Evolutionary conservation across 2,797 vertebrate genomes (phyloP).

Genomic region (Spondyliosoma cantharus): DNA sequence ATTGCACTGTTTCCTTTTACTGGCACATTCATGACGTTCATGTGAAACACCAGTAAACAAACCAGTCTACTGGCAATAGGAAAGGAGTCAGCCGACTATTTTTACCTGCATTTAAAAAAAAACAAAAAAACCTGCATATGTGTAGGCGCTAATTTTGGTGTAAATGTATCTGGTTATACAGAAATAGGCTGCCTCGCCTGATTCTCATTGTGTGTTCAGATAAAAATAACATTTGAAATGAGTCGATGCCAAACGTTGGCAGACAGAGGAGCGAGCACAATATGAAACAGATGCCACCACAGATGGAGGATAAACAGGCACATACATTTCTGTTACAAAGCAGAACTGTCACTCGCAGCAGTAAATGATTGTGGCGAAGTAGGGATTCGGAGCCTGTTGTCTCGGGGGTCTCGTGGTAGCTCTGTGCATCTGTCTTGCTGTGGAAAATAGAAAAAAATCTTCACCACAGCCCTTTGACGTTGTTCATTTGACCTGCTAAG

Average conservation of each 20-base stretch:
- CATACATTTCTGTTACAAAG: slow-evolving; percentile 78
- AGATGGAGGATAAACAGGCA: slow-evolving; percentile 81
- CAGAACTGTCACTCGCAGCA: slow-evolving; percentile 71
- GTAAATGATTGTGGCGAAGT: slow-evolving; percentile 69
- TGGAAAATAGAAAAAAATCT: slow-evolving; percentile 35
- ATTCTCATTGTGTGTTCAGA: slow-evolving; percentile 47
- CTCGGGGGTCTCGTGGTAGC: slow-evolving; percentile 40
- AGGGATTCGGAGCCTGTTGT: slow-evolving; percentile 51
- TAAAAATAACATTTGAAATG: slow-evolving; percentile 71
- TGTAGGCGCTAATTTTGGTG: too few species aligned
- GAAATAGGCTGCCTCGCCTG: slow-evolving; percentile 17
- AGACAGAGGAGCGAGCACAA: slow-evolving; percentile 65
- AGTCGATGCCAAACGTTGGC: slow-evolving; percentile 67
- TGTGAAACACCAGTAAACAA: too few species aligned
- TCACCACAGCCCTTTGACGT: slow-evolving; percentile 26
- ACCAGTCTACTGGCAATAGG: too few species aligned
- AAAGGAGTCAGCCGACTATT: too few species aligned
- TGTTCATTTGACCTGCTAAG: background rate
- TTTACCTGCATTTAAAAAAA: too few species aligned
- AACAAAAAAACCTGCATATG: too few species aligned
- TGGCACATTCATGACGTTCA: too few species aligned
- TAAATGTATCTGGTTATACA: background rate
- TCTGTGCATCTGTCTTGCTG: slow-evolving; percentile 46
- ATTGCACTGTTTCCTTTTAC: too few species aligned
- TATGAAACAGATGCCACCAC: slow-evolving; percentile 81